Percentiles rank a stretch among this genome's conserved stretches.
These are phyloP conservation scores for Centropyge bicolor DNA, from an alignment of 2,797 vertebrate species.

Conservation along the genomic window DNA sequence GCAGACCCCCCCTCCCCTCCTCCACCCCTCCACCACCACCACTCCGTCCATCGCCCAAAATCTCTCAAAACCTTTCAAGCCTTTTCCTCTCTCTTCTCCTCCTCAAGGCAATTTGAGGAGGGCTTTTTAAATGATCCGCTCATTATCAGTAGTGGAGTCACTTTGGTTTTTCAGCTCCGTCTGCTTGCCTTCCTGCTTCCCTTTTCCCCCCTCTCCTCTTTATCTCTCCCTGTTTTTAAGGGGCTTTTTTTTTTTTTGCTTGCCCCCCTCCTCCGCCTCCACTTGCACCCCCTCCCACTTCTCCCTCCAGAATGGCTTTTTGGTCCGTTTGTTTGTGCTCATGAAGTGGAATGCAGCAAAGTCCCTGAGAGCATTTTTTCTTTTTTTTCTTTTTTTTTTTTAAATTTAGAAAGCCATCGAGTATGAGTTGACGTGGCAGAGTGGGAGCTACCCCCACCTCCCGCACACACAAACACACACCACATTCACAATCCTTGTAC, in stretches of 20 bases:
- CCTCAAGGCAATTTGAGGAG: slow-evolving; percentile 79
- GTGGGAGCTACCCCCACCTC: slow-evolving; percentile 55
- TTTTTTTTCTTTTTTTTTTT: slow-evolving; percentile 38
- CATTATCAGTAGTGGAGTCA: slow-evolving; percentile 83
- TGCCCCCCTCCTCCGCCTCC: not conserved
- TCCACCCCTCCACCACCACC: not conserved
- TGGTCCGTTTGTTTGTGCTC: slow-evolving; percentile 79
- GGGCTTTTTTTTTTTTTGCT: slow-evolving; percentile 47
- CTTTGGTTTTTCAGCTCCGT: slow-evolving; percentile 74
- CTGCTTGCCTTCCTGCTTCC: slow-evolving; percentile 71
- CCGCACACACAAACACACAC: slow-evolving; percentile 26
- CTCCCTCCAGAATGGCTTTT: slow-evolving; percentile 78
- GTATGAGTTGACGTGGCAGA: slow-evolving; percentile 76
- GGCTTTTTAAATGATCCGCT: slow-evolving; percentile 83
- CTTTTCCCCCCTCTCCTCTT: slow-evolving; percentile 47
- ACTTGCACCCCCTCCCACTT: slow-evolving; percentile 29
- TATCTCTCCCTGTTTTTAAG: slow-evolving; percentile 68
- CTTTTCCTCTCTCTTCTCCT: slow-evolving; percentile 71
- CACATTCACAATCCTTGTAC: slow-evolving; percentile 21
- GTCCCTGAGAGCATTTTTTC: slow-evolving; percentile 84
- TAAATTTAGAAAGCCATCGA: slow-evolving; percentile 78
- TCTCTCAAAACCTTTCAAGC: slow-evolving; percentile 81
- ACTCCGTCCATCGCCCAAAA: slow-evolving; percentile 60
- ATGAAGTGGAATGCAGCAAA: slow-evolving; percentile 84
- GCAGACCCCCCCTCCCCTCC: not conserved